Evolutionary conservation across 2,888 invertebrate genomes (phyloP).

Genomic region (Chydorus sphaericus): DNA sequence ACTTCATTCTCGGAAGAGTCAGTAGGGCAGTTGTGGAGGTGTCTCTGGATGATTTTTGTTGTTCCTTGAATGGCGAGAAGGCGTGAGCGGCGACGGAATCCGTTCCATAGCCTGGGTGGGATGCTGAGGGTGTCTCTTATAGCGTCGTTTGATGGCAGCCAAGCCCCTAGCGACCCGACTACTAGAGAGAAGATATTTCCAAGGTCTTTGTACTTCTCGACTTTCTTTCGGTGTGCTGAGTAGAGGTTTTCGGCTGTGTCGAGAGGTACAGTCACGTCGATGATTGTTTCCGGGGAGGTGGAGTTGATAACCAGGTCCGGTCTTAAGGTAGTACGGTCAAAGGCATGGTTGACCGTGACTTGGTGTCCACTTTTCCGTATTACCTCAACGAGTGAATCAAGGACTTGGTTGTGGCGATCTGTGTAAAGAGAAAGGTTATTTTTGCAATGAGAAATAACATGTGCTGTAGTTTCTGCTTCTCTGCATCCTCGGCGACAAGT

Average conservation of each 20-base stretch:
- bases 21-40: too few relatives aligned
- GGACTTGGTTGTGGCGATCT: neutral
- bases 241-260: neutral
- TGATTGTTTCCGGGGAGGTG: neutral
- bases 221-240: neutral
- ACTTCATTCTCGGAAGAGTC: too few relatives aligned
- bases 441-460: neutral
- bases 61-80: too few relatives aligned
- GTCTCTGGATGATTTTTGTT: too few relatives aligned
- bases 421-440: neutral
- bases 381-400: neutral
- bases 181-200: neutral
- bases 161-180: neutral
- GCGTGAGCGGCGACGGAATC: too few relatives aligned
- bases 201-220: neutral
- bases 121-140: neutral
- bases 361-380: neutral
- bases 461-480: neutral
- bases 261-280: neutral
- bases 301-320: neutral
- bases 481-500: neutral
- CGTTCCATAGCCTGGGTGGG: too few relatives aligned
- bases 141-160: neutral
- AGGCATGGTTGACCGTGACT: neutral
- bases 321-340: neutral